Evolutionary conservation across 2,797 vertebrate species (phyloP), one percentile per base, ranked within the genome.

Genomic region (Rhinophrynus dorsalis): DNA sequence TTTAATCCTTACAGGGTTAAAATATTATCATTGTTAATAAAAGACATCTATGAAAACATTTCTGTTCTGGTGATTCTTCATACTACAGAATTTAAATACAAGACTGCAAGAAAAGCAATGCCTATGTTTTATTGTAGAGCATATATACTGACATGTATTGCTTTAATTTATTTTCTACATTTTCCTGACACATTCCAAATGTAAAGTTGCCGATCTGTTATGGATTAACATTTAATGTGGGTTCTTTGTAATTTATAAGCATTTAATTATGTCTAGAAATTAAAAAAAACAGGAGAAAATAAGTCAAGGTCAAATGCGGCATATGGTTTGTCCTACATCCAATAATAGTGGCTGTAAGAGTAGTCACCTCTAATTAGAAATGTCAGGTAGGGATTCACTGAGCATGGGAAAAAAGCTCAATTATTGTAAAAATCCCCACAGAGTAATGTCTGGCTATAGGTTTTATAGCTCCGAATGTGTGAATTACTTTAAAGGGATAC

Each of bases 361-460:
- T 56, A 65, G 45, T 59, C 54, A 48, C 62, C 27, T 59, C 55
- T 73, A 73, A 73, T 73, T 73, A 73, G 62, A 73, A 73, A 66
- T 73, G 62, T 73, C 69, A 73, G 69, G 69, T 73, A 73, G 69
- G 61, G 62, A 73, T 66, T 59, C 69, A 73, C 35, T 33, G 54
- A 66, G 45, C 62, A 45, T 73, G 62, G 27, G 69, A 66, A 51
- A 66, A 73, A 30, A 26, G 61, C 69, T 73, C 62, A 73, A 73
- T 73, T 73, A 73, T 51, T 73, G 69, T 38, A 59, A 73, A 72
- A 66, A 59, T 65, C 54, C 69, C 69, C 29, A 40, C 40, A 35
- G 69, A 59, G 69, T 73, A 59, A 66, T 73, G 69, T 66, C 69
- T 64, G 62, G 62, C 61, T 66, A 73, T 65, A 59, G 44, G 54